Evolutionary conservation across 2,113 vertebrate genomes (phyloP), one percentile per base, ranked within the genome.

Genomic region (Xerus inauris): DNA sequence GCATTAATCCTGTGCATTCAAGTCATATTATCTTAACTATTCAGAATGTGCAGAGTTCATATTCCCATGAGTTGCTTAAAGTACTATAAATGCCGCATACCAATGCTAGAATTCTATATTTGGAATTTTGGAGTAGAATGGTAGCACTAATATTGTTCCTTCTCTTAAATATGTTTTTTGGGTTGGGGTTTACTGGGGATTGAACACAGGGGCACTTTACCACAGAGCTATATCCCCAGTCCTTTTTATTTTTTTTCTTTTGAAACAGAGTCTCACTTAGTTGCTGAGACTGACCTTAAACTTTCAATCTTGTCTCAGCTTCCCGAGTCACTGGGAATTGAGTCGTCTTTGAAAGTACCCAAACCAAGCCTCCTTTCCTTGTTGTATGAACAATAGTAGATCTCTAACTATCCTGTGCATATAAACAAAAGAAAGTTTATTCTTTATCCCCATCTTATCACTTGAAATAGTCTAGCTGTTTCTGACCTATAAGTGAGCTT

Each of bases 101-200:
- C 42, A 76, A 22, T 88, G 75, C n/a, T 79, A 45, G 82, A 76
- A 54, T 96, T 89, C 67, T 96, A 1, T 97, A 91, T 96, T 96
- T 95, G 87, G 76, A 95, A 76, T 82, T 94, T 95, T 87, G 90
- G 47, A 89, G 69, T 84, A 69, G 40, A 83, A 75, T 64, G 32
- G 22, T 88, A 92, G 76, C 1, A 6, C 5, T 84, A 77, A 91
- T 85, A 69, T 45, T 94, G 40, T 94, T 95, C 26, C n/a, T 77
- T 94, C 38, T 90, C 13, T 86, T 57, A 24, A 57, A 22, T 57
- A 26, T 62, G 6, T 28, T 62, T 62, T 26, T 8, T 26, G 8
- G 59, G 9, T 6, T 57, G 24, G 24, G 26, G 59, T 24, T 26
- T 62, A 62, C 24, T 28, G 59, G 59, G 26, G 26, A 62, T 62